Conservation (phyloP, 1,140 invertebrate species). For the Drosophila littoralis region DNA sequence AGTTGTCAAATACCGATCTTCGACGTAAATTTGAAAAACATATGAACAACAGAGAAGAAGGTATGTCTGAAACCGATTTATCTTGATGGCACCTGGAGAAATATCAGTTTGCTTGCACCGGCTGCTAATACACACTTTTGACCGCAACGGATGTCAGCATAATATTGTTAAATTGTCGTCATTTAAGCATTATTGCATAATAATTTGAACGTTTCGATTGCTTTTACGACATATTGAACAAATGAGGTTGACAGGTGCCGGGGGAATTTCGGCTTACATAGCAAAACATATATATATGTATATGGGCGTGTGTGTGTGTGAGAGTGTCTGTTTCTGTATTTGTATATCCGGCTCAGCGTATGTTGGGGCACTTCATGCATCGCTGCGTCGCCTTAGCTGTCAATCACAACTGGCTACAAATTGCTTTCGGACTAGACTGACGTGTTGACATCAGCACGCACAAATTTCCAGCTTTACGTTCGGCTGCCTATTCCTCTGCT, state of each 20-base stretch:
- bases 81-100: constrained; percentile 9
- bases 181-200: constrained; percentile 72
- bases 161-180: constrained; percentile 27
- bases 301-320: not conserved
- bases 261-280: constrained; percentile 38
- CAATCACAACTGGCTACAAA: constrained; percentile 82
- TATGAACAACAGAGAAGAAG: no score
- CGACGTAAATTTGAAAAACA: no score
- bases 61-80: not conserved
- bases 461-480: not conserved
- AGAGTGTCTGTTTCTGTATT: constrained; percentile 59
- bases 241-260: constrained; percentile 48
- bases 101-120: constrained; percentile 42
- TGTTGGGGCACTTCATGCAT: constrained; percentile 44
- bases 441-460: constrained; percentile 58
- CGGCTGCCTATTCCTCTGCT: not conserved
- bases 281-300: constrained; percentile 9
- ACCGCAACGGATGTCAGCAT: constrained; percentile 7
- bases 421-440: constrained; percentile 77
- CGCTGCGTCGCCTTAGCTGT: constrained; percentile 65
- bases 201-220: constrained; percentile 64
- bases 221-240: constrained; percentile 35
- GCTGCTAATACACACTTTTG: not conserved
- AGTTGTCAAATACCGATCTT: no score
- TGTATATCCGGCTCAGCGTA: constrained; percentile 38